Evolutionary conservation across 2,888 invertebrate genomes (phyloP), one percentile per base, ranked within the genome.

Genomic region (Teleiodes luculella): DNA sequence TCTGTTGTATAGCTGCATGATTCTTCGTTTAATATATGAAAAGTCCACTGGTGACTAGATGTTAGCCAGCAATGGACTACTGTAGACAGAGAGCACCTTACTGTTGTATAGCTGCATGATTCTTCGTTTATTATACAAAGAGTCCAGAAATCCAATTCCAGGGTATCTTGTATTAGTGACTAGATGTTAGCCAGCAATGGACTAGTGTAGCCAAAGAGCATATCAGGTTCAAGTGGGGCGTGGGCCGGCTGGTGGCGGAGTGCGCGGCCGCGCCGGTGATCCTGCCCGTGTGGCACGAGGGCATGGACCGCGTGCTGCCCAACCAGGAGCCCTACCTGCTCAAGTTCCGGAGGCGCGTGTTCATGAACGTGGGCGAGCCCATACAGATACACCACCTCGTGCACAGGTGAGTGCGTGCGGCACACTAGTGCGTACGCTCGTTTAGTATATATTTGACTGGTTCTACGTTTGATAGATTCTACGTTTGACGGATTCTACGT

Each of bases 31-130:
- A n/a, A n/a, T n/a, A n/a, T n/a, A n/a, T n/a, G n/a, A n/a, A n/a
- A n/a, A n/a, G n/a, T n/a, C n/a, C n/a, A n/a, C n/a, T n/a, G n/a
- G n/a, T n/a, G n/a, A n/a, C n/a, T n/a, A n/a, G n/a, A n/a, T n/a
- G n/a, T n/a, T n/a, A 95, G 91, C 91, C 92, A 57, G 96, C 97
- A 49, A 94, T 99, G 72, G 95, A 99, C 89, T 96, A 97, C 85
- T 95, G 97, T 80, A 91, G 98, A 63, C 96, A 98, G 76, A 94
- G 95, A 68, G 91, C 98, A 58, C 91, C 94, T 56, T 81, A 90
- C 60, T n/a, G 97, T 98, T 14, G 93, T 95, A 67, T 99, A 99
- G 99, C 94, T 98, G 57, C 96, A 96, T 81, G 93, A 56, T 99
- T 98, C 89, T 99, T 99, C 1, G 99, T n/a, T n/a, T n/a, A n/a